Evolutionary conservation across 35 echinoderm and acorn worm genomes (phyloP).

Genomic region (Amphiura filiformis): DNA sequence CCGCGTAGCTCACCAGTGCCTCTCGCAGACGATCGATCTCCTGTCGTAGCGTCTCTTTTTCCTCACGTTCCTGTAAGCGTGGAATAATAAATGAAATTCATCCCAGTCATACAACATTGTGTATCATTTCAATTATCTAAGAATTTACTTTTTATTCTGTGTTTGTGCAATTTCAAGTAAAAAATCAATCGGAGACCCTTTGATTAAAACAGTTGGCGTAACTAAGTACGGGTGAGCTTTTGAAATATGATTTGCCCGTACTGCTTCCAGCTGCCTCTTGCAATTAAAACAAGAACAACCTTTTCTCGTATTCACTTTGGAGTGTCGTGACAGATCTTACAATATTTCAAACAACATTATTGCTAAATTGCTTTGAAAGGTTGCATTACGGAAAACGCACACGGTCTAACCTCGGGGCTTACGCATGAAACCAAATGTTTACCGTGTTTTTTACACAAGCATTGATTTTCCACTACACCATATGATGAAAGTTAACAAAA

Average conservation of each 20-base stretch:
- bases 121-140: background rate
- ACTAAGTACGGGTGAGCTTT: background rate
- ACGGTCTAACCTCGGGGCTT: background rate
- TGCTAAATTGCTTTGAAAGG: constrained; percentile 7
- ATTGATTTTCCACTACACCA: background rate
- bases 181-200: background rate
- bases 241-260: background rate
- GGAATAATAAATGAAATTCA: background rate
- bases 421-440: background rate
- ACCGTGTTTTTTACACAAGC: background rate
- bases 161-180: background rate
- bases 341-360: constrained; percentile 10
- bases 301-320: constrained; percentile 4
- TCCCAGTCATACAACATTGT: background rate
- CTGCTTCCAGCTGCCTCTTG: background rate
- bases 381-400: background rate
- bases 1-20: constrained; percentile 76
- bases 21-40: constrained; percentile 84
- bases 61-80: constrained; percentile 64
- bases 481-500: background rate
- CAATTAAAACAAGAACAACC: background rate
- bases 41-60: constrained; percentile 60
- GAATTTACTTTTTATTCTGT: background rate
- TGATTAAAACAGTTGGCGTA: constrained; percentile 3
- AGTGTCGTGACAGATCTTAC: background rate